phyloP scores from a whole-genome alignment of 2,888 invertebrate species.

The Caenorhabditis virilis region DNA sequence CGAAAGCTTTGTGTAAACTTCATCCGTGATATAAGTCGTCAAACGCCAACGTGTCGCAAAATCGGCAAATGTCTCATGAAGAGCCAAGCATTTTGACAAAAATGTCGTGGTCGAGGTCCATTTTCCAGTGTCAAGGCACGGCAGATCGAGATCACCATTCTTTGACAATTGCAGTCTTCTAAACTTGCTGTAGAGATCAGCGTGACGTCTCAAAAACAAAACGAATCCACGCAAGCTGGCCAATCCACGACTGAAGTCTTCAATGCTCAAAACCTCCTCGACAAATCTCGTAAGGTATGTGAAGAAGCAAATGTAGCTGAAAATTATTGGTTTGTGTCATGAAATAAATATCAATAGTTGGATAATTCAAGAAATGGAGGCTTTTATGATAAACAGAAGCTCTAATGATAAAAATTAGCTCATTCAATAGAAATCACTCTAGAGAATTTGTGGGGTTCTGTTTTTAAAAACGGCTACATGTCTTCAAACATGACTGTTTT shows the following conservation, averaged over 20 bases:
- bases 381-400: too few species aligned
- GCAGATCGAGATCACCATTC: constrained; percentile 11
- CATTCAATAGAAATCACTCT: too few species aligned
- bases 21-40: constrained; percentile 1
- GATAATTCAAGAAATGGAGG: too few species aligned
- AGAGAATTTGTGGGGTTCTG: too few species aligned
- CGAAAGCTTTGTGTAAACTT: constrained; percentile 1
- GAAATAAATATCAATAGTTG: not conserved
- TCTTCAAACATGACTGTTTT: too few species aligned
- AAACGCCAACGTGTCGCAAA: not conserved
- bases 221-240: constrained; percentile 6
- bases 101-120: constrained; percentile 8
- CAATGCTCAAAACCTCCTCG: constrained; percentile 1
- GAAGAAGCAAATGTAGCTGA: constrained; percentile 18
- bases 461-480: too few species aligned
- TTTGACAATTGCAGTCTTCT: constrained; percentile 15
- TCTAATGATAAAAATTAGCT: too few species aligned
- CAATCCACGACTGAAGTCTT: constrained; percentile 4
- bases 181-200: constrained; percentile 16
- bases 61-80: constrained; percentile 14
- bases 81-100: constrained; percentile 10
- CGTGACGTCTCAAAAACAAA: not conserved
- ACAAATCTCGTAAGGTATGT: constrained; percentile 11
- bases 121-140: constrained; percentile 1
- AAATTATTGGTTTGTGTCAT: not conserved